Conservation (phyloP, 1,140 invertebrate species). For the Nebria ingens region DNA sequence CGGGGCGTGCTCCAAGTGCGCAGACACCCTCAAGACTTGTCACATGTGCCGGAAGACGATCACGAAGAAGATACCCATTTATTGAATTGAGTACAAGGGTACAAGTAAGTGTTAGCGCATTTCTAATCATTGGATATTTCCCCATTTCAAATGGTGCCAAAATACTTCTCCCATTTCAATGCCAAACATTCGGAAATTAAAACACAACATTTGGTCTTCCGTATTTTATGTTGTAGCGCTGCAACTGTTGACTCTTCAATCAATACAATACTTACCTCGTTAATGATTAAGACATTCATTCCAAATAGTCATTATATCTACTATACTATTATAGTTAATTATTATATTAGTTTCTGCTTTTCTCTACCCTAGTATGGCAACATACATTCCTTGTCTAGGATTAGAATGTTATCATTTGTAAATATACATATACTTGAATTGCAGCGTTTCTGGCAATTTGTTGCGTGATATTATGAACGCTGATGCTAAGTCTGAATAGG, state of each 20-base stretch:
- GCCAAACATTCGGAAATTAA: no score
- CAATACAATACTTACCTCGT: neutral
- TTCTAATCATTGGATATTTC: neutral
- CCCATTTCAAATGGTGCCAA: neutral
- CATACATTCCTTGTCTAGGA: no score
- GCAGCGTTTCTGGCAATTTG: neutral
- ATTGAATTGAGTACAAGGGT: constrained; percentile 33
- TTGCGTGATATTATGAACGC: constrained; percentile 4
- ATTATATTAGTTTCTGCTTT: no score
- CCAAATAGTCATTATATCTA: neutral
- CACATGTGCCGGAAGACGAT: constrained; percentile 90
- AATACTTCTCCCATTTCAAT: neutral
- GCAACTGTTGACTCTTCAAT: neutral
- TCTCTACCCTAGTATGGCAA: no score
- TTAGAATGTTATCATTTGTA: neutral
- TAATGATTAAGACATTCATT: neutral
- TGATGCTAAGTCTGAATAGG: constrained; percentile 1
- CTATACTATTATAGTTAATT: no score
- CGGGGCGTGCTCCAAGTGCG: constrained; percentile 72
- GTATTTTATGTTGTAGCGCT: neutral
- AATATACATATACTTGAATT: neutral
- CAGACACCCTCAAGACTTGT: constrained; percentile 70
- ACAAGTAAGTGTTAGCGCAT: neutral
- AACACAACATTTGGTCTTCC: no score
- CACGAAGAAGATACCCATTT: constrained; percentile 78